Conservation (phyloP, 2,888 invertebrate species). For the Patella caerulea region DNA sequence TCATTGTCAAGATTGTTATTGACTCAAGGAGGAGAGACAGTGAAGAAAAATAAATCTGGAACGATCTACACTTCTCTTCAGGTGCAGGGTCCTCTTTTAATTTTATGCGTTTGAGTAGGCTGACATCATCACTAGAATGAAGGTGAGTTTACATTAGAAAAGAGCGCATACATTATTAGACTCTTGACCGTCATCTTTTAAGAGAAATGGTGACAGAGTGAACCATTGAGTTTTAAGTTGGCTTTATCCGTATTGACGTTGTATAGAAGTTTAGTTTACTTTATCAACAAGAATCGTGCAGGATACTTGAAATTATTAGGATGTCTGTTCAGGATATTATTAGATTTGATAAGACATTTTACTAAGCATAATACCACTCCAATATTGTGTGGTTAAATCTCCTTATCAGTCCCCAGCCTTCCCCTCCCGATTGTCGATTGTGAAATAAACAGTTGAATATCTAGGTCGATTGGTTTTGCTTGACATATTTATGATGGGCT, state of each 20-base stretch:
- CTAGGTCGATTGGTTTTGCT: no score
- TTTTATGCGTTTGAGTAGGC: not conserved
- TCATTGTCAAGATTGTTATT: slow-evolving; percentile 9
- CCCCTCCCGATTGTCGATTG: no score
- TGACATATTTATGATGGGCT: no score
- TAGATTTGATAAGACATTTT: no score
- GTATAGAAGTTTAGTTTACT: not conserved
- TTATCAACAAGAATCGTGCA: slow-evolving; percentile 1
- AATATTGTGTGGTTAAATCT: no score
- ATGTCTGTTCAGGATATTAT: not conserved
- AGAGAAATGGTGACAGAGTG: not conserved
- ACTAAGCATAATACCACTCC: no score
- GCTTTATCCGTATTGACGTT: not conserved
- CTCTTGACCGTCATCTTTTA: not conserved
- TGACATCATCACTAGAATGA: not conserved
- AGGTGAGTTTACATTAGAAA: slow-evolving; percentile 9
- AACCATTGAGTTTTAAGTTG: not conserved
- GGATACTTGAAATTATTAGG: not conserved
- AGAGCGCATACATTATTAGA: slow-evolving; percentile 9
- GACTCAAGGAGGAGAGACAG: slow-evolving; percentile 1
- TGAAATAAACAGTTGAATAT: no score
- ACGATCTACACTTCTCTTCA: no score
- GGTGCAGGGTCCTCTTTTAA: no score
- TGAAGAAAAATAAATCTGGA: not conserved
- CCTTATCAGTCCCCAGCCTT: no score